phyloP scores from a whole-genome alignment of 2,888 invertebrate species.

The Perizoma affinitatum region DNA sequence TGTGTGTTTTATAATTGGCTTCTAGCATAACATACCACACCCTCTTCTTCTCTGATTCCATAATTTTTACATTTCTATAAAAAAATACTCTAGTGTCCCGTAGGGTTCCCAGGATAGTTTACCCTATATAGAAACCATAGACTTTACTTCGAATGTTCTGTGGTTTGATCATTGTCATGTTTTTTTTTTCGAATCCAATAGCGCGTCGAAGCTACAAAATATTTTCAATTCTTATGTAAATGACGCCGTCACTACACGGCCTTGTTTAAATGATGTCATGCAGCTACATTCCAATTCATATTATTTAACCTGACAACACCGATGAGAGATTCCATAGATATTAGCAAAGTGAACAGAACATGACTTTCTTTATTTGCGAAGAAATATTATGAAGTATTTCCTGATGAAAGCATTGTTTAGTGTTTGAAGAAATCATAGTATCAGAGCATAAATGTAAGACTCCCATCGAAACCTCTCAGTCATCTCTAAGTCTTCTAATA shows the following conservation, averaged over 20 bases:
- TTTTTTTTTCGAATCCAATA: no score
- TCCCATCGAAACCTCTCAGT: no score
- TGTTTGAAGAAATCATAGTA: no score
- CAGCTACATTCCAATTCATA: conserved; percentile 42
- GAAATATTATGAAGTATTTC: not conserved
- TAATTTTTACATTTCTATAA: no score
- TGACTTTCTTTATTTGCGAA: not conserved
- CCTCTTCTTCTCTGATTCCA: not conserved
- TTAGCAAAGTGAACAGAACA: not conserved
- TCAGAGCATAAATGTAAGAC: no score
- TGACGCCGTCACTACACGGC: conserved; percentile 55
- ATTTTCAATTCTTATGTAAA: conserved; percentile 41
- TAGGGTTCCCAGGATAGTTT: no score
- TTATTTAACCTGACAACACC: conserved; percentile 28
- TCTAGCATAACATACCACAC: not conserved
- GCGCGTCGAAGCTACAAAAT: conserved; percentile 19
- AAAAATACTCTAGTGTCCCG: no score
- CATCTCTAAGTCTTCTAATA: no score
- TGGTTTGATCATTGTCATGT: no score
- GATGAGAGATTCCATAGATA: conserved; percentile 16
- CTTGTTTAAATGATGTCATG: conserved; percentile 65
- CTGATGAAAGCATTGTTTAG: not conserved
- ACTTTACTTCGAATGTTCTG: no score
- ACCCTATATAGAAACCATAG: no score
- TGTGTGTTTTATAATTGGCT: not conserved